Conservation (phyloP, 2,888 invertebrate genomes). For the Tridacna gigas region DNA sequence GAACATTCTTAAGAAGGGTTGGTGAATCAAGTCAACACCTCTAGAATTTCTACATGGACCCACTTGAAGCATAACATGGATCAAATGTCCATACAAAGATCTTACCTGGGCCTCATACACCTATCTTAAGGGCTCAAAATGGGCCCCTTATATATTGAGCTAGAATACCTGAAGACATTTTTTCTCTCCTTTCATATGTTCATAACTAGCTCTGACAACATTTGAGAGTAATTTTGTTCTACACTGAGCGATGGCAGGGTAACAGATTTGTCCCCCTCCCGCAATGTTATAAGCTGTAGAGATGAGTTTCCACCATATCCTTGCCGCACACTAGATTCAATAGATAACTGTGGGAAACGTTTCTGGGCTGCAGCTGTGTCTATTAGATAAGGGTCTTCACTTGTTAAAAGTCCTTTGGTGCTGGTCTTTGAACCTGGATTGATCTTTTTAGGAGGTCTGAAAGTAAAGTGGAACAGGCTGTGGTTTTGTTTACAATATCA, state of each 20-base stretch:
- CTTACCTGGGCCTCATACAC: not conserved
- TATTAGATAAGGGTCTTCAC: conserved; percentile 86
- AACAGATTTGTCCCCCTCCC: conserved; percentile 84
- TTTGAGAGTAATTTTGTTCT: conserved; percentile 86
- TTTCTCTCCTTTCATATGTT: conserved; percentile 72
- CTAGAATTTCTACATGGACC: not conserved
- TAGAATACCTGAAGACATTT: not conserved
- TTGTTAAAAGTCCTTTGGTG: conserved; percentile 79
- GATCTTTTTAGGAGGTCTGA: conserved; percentile 72
- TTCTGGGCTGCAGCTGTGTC: conserved; percentile 83
- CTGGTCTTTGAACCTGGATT: conserved; percentile 66
- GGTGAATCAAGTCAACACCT: not conserved
- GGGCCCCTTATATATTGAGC: not conserved
- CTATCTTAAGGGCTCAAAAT: not conserved
- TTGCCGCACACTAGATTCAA: conserved; percentile 71
- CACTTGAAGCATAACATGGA: not conserved
- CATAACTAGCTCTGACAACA: conserved; percentile 86
- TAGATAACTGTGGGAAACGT: conserved; percentile 84
- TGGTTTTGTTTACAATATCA: too few relatives aligned
- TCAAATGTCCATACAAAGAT: not conserved
- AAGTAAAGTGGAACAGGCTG: conserved; percentile 3
- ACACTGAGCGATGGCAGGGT: conserved; percentile 85
- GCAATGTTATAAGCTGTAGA: conserved; percentile 82
- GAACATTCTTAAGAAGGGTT: too few relatives aligned
- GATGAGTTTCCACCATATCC: conserved; percentile 72